Base-by-base conservation (phyloP, 1,140 invertebrate genomes). In the Chrysopa pallens region DNA sequence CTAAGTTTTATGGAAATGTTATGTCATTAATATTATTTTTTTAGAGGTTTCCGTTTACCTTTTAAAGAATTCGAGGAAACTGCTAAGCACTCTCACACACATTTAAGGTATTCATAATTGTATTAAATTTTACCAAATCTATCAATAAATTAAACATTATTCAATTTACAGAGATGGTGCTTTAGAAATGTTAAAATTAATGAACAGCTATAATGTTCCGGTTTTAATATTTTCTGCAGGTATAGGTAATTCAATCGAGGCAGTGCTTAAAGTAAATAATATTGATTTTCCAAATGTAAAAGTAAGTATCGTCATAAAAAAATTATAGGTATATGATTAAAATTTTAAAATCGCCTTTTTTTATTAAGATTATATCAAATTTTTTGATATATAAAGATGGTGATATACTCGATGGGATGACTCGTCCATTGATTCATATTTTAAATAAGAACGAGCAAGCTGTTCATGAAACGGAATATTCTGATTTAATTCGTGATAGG, bases 151-250 rank as follows among this genome's bases (percentile, higher is more conserved):
- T 50, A 52, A 43, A 64, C 60, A 9, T n/a, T n/a, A n/a, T 23
- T 23, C 17, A 45, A 61, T 40, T 51, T 62, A 67, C 52, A 79
- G 90, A 54, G 79, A 83, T 52, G 77, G 78, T 4, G 80, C 81
- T 11, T 59, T 72, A 38, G 69, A 78, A 36, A 61, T 92, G 15
- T 79, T 95, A 51, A 50, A 70, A n/a, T 67, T 66, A 45, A 63
- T 92, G n/a, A 50, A 79, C 29, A 50, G 56, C 4, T 54, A 71
- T 4, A 59, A 75, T 38, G 76, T 97, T 15, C 92, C 92, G 1
- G 64, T 94, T 11, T 58, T 97, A 27, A 81, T 97, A 27, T 93
- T 97, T 61, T 94, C 89, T 29, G 93, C 92, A 28, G 93, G 93
- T 1, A 68, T 96, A 23, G 93, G 92, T 1, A 80, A 93, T 55